phyloP scores from a whole-genome alignment of 2,888 invertebrate genomes.

The Drosophila dives region DNA sequence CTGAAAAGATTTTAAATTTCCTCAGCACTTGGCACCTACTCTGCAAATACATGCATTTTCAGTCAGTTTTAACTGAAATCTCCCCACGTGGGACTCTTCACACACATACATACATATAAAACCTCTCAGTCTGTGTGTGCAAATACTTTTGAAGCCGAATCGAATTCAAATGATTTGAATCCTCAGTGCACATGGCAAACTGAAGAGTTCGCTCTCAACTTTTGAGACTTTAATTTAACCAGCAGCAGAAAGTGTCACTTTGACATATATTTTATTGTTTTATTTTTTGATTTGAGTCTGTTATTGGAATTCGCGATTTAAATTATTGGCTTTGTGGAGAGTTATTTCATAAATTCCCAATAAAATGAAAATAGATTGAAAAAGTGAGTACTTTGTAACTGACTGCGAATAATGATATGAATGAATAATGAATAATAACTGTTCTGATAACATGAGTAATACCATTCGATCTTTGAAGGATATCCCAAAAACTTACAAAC shows the following conservation, averaged over 20 bases:
- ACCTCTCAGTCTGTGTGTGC: slow-evolving; percentile 19
- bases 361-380: background rate
- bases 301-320: background rate
- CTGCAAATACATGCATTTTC: slow-evolving; percentile 23
- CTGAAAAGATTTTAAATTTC: slow-evolving; percentile 58
- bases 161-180: slow-evolving; percentile 57
- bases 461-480: too few species aligned
- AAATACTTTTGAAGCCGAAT: slow-evolving; percentile 60
- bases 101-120: background rate
- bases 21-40: slow-evolving; percentile 38
- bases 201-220: slow-evolving; percentile 7
- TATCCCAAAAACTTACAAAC: too few species aligned
- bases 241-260: background rate
- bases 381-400: background rate
- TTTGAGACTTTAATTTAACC: slow-evolving; percentile 5
- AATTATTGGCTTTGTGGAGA: background rate
- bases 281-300: background rate
- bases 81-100: slow-evolving; percentile 22
- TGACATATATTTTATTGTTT: slow-evolving; percentile 6
- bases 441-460: background rate
- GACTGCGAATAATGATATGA: too few species aligned
- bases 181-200: slow-evolving; percentile 22
- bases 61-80: slow-evolving; percentile 31
- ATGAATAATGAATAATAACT: too few species aligned
- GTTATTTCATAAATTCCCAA: background rate